Conservation (phyloP, 2,888 invertebrate genomes). For the Aromia moschata region DNA sequence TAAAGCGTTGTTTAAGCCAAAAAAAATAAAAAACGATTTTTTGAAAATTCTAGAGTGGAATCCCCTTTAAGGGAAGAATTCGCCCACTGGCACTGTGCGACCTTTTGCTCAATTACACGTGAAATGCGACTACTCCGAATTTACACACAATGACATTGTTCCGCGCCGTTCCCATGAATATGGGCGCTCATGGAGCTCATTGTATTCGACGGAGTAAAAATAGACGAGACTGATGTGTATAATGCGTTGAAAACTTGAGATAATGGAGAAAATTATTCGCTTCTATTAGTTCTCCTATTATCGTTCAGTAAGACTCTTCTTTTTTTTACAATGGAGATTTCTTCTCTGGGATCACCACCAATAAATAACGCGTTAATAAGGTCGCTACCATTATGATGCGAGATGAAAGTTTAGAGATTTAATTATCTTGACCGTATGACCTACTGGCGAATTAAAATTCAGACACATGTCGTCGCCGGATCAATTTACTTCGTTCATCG, state of each 20-base stretch:
- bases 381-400: slow-evolving; percentile 1
- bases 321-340: slow-evolving; percentile 16
- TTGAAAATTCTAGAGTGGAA: too few species aligned
- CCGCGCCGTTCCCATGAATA: slow-evolving; percentile 28
- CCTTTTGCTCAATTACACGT: slow-evolving; percentile 34
- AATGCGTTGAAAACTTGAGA: slow-evolving; percentile 11
- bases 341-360: slow-evolving; percentile 6
- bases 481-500: too few species aligned
- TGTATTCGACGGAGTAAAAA: slow-evolving; percentile 9
- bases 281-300: slow-evolving; percentile 15
- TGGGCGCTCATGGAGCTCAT: slow-evolving; percentile 23
- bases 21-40: too few species aligned
- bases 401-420: slow-evolving; percentile 11
- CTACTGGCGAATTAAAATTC: too few species aligned
- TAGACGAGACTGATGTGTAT: slow-evolving; percentile 1
- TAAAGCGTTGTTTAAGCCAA: too few species aligned
- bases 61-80: too few species aligned
- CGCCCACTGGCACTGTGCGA: slow-evolving; percentile 20
- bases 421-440: background rate
- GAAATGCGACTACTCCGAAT: slow-evolving; percentile 25
- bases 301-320: background rate
- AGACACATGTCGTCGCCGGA: too few species aligned
- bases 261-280: slow-evolving; percentile 19
- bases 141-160: slow-evolving; percentile 35
- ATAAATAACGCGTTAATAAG: too few species aligned